A percentile compares a stretch with the other conserved stretches of the same genome.
phyloP scores from a whole-genome alignment of 2,113 vertebrate species.

The Gadus macrocephalus region DNA sequence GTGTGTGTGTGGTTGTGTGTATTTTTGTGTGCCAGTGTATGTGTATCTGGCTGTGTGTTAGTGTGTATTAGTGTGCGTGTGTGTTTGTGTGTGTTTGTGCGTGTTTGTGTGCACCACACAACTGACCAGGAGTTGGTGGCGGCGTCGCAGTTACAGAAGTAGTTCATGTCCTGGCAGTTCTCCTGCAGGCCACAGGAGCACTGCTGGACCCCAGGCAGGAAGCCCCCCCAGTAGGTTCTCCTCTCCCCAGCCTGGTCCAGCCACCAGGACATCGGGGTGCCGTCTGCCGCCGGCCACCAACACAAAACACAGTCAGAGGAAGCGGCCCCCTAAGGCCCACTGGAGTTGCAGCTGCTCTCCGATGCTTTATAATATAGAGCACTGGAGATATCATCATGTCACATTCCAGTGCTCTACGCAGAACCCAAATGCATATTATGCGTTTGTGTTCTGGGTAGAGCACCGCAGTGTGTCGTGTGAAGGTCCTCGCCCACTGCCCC shows the following conservation, averaged over 20 bases:
- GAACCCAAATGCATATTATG: too few species aligned
- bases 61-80: not conserved
- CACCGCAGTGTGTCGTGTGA: too few species aligned
- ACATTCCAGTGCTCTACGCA: too few species aligned
- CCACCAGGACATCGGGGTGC: conserved; percentile 92
- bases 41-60: not conserved
- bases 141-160: conserved; percentile 97
- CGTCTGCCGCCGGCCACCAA: conserved; percentile 73
- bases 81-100: not conserved
- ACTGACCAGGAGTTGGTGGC: conserved; percentile 86
- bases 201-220: conserved; percentile 86
- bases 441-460: too few species aligned
- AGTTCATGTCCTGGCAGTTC: conserved; percentile 89
- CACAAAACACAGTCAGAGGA: not conserved
- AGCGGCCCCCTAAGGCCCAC: not conserved
- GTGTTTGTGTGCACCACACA: not conserved
- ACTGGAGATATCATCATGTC: too few species aligned
- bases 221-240: conserved; percentile 93
- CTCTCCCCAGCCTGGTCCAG: conserved; percentile 83
- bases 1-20: not conserved
- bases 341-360: not conserved
- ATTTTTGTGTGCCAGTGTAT: not conserved
- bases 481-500: too few species aligned
- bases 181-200: conserved; percentile 94
- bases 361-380: too few species aligned